A percentile compares a stretch with the other conserved stretches of the same genome.
Evolutionary conservation across 2,113 vertebrate species (phyloP).

Genomic region (Xiphophorus couchianus): DNA sequence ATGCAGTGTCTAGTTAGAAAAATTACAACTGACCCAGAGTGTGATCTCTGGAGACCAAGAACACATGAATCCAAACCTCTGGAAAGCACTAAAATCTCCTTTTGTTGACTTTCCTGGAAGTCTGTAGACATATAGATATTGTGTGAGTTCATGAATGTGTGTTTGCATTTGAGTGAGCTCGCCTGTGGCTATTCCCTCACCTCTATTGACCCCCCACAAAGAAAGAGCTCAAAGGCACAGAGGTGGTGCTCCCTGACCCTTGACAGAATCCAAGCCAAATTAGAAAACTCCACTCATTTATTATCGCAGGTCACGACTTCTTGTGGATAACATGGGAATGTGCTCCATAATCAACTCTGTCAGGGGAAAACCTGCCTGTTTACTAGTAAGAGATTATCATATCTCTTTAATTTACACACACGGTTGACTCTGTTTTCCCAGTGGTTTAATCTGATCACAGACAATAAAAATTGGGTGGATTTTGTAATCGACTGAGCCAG

Average conservation of each 20-base stretch:
- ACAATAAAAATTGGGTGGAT: not conserved
- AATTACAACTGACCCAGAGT: slow-evolving; percentile 40
- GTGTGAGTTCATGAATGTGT: slow-evolving; percentile 30
- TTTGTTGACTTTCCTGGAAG: slow-evolving; percentile 51
- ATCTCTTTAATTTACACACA: slow-evolving; percentile 26
- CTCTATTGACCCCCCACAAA: slow-evolving; percentile 54
- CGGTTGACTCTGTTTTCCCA: slow-evolving; percentile 7
- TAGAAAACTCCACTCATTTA: slow-evolving; percentile 65
- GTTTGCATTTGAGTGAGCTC: slow-evolving; percentile 50
- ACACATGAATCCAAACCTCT: slow-evolving; percentile 30
- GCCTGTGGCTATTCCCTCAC: slow-evolving; percentile 67
- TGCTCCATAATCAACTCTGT: slow-evolving; percentile 21
- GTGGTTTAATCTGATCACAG: slow-evolving; percentile 10
- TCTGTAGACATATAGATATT: slow-evolving; percentile 28
- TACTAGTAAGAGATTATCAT: slow-evolving; percentile 33
- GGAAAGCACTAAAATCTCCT: slow-evolving; percentile 21
- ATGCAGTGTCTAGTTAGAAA: slow-evolving; percentile 32
- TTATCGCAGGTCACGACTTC: slow-evolving; percentile 45
- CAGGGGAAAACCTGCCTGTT: slow-evolving; percentile 33
- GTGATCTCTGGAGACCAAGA: slow-evolving; percentile 25
- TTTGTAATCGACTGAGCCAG: slow-evolving; percentile 25
- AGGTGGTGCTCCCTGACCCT: slow-evolving; percentile 59
- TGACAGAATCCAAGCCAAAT: slow-evolving; percentile 62
- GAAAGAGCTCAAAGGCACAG: slow-evolving; percentile 64
- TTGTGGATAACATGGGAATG: slow-evolving; percentile 45